A percentile compares a stretch with the other conserved stretches of the same genome.
Evolutionary conservation across 2,113 vertebrate genomes (phyloP).

Genomic region (Micronycteris hirsuta): DNA sequence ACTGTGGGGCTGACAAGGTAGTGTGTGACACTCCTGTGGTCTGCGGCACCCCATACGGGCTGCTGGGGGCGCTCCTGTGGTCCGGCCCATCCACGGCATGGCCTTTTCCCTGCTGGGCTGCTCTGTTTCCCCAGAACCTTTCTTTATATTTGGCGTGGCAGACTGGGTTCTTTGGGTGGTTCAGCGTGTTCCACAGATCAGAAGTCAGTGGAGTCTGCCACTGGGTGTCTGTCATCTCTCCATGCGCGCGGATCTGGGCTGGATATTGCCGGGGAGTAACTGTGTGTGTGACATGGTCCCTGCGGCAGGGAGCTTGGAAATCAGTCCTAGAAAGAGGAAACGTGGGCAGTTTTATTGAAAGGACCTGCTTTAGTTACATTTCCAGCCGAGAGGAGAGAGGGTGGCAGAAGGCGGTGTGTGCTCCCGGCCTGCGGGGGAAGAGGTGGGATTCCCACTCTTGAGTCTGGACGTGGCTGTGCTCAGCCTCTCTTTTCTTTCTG

Average conservation of each 20-base stretch:
- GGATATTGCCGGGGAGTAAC: neutral
- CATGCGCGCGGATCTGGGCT: neutral
- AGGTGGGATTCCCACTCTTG: neutral
- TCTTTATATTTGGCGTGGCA: neutral
- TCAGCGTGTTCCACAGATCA: neutral
- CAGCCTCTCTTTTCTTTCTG: too few species aligned
- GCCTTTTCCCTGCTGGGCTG: neutral
- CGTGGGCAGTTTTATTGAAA: neutral
- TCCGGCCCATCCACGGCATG: neutral
- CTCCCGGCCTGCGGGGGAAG: neutral
- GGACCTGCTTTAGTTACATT: neutral
- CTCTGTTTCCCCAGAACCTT: neutral
- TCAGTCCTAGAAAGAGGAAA: neutral
- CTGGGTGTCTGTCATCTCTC: neutral
- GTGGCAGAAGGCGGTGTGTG: neutral
- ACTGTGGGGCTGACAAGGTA: neutral
- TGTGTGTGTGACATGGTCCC: neutral
- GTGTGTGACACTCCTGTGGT: too few species aligned
- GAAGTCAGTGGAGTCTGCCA: neutral
- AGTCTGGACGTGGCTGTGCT: neutral
- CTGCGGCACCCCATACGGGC: fast-evolving
- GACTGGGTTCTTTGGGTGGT: neutral
- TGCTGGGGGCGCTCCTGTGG: neutral
- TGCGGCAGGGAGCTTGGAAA: neutral
- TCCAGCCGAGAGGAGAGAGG: neutral